Base-by-base conservation (phyloP, 2,888 invertebrate species). In the Lycia hirtaria region DNA sequence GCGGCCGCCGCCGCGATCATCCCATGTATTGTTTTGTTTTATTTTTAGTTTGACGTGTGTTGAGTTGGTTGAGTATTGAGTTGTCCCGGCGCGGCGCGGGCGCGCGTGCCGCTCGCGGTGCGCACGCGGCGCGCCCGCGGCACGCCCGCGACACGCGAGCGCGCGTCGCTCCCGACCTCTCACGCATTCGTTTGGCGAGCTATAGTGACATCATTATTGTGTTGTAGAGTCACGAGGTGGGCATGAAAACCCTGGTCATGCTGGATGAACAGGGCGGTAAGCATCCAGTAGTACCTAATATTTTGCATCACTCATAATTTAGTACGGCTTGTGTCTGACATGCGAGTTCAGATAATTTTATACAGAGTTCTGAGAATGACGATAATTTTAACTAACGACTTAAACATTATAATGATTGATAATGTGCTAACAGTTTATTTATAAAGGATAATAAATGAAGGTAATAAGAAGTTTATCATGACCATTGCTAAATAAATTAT, bases 251-350 rank as follows among this genome's bases (percentile, higher is more conserved):
- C 94, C 96, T 99, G 95, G 98, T 99, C 93, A 98, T 98, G 96
- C 96, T 99, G 96, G 99, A 99, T 95, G 98, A 99, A 95, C 99
- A 99, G 97, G 99, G 98, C 97, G 98, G 98, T 98, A 97, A 98
- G 97, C 95, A 95, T 95, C 93, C 92, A 92, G 89, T 91, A 92
- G 91, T 83, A 87, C 81, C 81, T 81, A 81, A 78, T 89, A 85
- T 81, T 85, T 82, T 88, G 89, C 87, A 89, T 89, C 88, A 89
- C 83, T 83, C 88, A 87, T 85, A 85, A 83, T 80, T 84, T 90
- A 90, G 89, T 84, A 84, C 81, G 88, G 91, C 91, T 91, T 91
- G 79, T 84, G 84, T 89, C 84, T 84, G 86, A 88, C 81, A 87
- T 87, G 88, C 88, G 88, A 87, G 76, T 87, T 87, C 86, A 81